phyloP scores from a whole-genome alignment of 64 coral and sea anemone species.

The Catalaphyllia jardinei region DNA sequence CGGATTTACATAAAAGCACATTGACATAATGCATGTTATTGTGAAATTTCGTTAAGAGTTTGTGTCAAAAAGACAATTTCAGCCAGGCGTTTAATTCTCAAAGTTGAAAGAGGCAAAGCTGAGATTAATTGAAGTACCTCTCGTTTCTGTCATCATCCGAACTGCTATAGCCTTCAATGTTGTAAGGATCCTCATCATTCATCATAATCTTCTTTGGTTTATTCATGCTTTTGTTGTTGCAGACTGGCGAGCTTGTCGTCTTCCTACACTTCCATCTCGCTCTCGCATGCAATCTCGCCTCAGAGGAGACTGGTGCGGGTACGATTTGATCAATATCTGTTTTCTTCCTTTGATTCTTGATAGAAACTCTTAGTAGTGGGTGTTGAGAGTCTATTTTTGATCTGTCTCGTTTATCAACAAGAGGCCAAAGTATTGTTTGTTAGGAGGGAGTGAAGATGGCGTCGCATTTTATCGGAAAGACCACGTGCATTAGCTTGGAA shows the following conservation, averaged over 20 bases:
- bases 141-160: slow-evolving; percentile 75
- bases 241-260: background rate
- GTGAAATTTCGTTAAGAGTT: background rate
- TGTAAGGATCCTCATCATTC: slow-evolving; percentile 66
- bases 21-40: background rate
- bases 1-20: background rate
- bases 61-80: background rate
- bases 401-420: background rate
- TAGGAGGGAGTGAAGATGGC: slow-evolving; percentile 70
- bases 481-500: slow-evolving; percentile 82
- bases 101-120: slow-evolving; percentile 2
- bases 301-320: slow-evolving; percentile 27
- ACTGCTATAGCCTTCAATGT: slow-evolving; percentile 75
- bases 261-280: background rate
- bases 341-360: background rate
- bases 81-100: background rate
- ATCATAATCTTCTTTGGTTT: slow-evolving; percentile 43
- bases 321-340: background rate
- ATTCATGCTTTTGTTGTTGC: slow-evolving; percentile 44
- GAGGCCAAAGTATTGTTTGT: slow-evolving; percentile 14
- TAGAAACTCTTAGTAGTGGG: background rate
- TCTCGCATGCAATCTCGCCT: background rate
- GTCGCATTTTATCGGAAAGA: background rate
- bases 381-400: slow-evolving; percentile 14
- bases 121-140: slow-evolving; percentile 53